These are phyloP conservation scores for Varanus salvator DNA, from an alignment of 2,113 vertebrate species.

Conservation along the genomic window DNA sequence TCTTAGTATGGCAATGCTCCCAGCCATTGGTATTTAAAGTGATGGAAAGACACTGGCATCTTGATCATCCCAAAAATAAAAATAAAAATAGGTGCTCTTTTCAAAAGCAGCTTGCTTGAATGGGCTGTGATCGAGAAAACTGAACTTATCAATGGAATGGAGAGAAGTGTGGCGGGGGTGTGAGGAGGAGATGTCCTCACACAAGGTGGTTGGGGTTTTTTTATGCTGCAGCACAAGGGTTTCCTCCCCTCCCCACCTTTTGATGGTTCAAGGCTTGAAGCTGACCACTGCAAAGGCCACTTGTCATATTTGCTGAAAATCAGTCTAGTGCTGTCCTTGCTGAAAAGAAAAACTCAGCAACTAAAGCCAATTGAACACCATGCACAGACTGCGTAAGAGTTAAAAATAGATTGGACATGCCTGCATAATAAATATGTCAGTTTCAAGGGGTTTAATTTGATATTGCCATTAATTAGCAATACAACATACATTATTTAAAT, in stretches of 20 bases:
- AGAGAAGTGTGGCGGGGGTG: conserved; percentile 65
- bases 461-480: conserved; percentile 90
- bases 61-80: conserved; percentile 69
- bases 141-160: conserved; percentile 81
- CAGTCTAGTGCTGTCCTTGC: conserved; percentile 80
- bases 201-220: conserved; percentile 63
- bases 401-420: conserved; percentile 89
- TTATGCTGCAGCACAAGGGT: conserved; percentile 23
- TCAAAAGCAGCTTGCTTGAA: conserved; percentile 80
- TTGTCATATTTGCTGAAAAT: conserved; percentile 84
- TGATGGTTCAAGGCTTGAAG: conserved; percentile 80
- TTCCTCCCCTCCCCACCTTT: conserved; percentile 55
- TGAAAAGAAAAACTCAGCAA: conserved; percentile 80
- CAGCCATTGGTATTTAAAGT: conserved; percentile 78
- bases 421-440: conserved; percentile 87
- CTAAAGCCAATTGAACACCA: conserved; percentile 74
- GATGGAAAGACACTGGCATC: conserved; percentile 77
- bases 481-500: conserved; percentile 89
- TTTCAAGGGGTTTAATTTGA: conserved; percentile 86
- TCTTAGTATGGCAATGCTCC: conserved; percentile 76
- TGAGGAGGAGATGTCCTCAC: conserved; percentile 71
- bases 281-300: conserved; percentile 85
- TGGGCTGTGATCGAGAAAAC: conserved; percentile 75
- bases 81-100: conserved; percentile 68
- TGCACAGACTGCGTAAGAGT: conserved; percentile 78